Evolutionary conservation across 2,113 vertebrate genomes (phyloP), one percentile per base, ranked within the genome.

Genomic region (Zosterops lateralis): DNA sequence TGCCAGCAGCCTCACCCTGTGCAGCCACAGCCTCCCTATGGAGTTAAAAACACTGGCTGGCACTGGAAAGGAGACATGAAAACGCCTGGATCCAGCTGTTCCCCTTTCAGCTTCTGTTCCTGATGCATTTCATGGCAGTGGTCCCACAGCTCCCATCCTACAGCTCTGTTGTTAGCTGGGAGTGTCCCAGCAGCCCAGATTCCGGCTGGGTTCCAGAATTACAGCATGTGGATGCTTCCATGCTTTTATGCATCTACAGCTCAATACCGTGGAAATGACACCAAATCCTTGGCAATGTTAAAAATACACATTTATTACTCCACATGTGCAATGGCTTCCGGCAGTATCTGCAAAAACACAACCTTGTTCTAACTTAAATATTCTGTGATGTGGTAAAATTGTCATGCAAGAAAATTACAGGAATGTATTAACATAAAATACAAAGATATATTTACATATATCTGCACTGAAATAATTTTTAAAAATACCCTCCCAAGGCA

Each of bases 251-350:
- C 47, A 60, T 32, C 44, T n/a, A 4, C 29, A 54, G 47, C 12
- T 21, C 54, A 21, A 0, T 9, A 26, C 24, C 84, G 44, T 53
- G 42, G 70, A 53, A 78, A 90, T 19, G n/a, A 84, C 32, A 58
- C 11, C 62, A 53, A 13, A 44, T 2, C 15, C 45, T 17, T 42
- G 79, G 58, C 81, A 38, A 21, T 75, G 80, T 93, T 92, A 96
- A 93, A 93, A 97, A 95, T 62, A 91, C 93, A 90, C 71, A 61
- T 97, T 97, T 97, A 97, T 96, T 96, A 96, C 94, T 85, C 44
- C 94, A 91, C 80, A 3, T 45, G 67, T 1, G 77, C 89, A 68
- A 71, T 87, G 92, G 84, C 71, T 83, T 65, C 91, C 7, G 1
- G 64, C 84, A 47, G 72, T 16, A 58, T 25, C 90, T 91, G 90